Evolutionary conservation across 2,888 invertebrate species (phyloP), one percentile per base, ranked within the genome.

Genomic region (Ecliptopera silaceata): DNA sequence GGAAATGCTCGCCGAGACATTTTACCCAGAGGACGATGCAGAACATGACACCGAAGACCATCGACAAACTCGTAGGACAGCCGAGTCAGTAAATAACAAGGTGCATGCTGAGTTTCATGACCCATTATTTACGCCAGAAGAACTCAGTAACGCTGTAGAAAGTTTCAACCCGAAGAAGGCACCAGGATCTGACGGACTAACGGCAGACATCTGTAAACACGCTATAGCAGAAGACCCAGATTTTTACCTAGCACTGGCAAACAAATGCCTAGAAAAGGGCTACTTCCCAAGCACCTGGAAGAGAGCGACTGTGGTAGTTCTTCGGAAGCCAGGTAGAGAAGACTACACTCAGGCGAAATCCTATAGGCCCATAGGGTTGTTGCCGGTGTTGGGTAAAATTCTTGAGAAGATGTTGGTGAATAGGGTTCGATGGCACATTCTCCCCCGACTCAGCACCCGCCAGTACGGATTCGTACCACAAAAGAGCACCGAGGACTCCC

Each of bases 281-380:
- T 10, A 43, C 29, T 43, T 43, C 17, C 43, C 66, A 4, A 32
- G 1, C 0, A 15, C 45, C 0, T 52, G 52, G 52, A 52, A 52
- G 29, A 39, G 38, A 13, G 52, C 52, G 4, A 52, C 39, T 11
- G 52, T 52, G 1, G 45, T 51, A 4, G 44, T 44, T 0, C 13
- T 50, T 5, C 4, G 34, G 10, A 42, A 50, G 22, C 50, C 50
- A 3, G 22, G 22, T 6, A 49, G 32, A 6, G 13, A 32, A 1
- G 11, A 49, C 32, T 49, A 49, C 20, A 34, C 59, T 2, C 34
- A 22, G 8, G 61, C 66, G 8, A 70, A 66, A 31, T 56, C 64
- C 0, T 66, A 65, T 15, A 39, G 66, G 39, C 68, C 66, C 0
- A 68, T 70, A 8, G 67, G 69, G 0, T 54, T 68, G 0, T 55